Base-by-base conservation (phyloP, 2,888 invertebrate species). In the Caenorhabditis sp. region DNA sequence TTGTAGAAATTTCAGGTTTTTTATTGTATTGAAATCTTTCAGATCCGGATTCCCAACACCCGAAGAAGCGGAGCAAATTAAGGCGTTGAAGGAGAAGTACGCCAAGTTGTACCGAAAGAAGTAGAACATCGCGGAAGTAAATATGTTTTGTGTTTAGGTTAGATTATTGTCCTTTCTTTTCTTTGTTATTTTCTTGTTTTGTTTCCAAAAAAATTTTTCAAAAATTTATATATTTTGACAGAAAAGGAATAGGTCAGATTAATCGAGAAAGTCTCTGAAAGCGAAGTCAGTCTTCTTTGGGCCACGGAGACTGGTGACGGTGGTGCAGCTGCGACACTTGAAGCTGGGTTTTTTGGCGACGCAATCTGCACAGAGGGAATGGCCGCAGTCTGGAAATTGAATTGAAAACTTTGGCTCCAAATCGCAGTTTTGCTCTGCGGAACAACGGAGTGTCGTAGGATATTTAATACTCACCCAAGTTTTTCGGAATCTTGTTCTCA, bases 21-120 rank as follows among this genome's bases (percentile, higher is more conserved):
- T 64, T n/a, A n/a, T n/a, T n/a, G n/a, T n/a, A n/a, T n/a, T n/a
- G n/a, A n/a, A n/a, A n/a, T n/a, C n/a, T 66, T 84, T 73, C 79
- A 86, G 86, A 79, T 86, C 88, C 63, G 91, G 91, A n/a, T 75
- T 89, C 10, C 88, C 91, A 12, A 82, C 84, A 26, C 87, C 86
- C 8, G 91, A 91, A 79, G 91, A 90, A 47, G 84, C 82, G n/a
- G 88, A 85, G 44, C 79, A 87, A 73, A 89, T 90, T 54, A 84
- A 83, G 38, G 80, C 86, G 51, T 72, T 89, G 63, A 87, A 87
- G 70, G 81, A 87, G 66, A 87, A 91, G 58, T 91, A 91, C 81
- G 81, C 82, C 4, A 83, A 83, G 22, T 76, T 82, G 63, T 87
- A 86, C 59, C 74, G 85, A 24, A 85, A 84, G 44, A 76, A 82